Conservation (phyloP, 2,888 invertebrate species). For the Autographa gamma region DNA sequence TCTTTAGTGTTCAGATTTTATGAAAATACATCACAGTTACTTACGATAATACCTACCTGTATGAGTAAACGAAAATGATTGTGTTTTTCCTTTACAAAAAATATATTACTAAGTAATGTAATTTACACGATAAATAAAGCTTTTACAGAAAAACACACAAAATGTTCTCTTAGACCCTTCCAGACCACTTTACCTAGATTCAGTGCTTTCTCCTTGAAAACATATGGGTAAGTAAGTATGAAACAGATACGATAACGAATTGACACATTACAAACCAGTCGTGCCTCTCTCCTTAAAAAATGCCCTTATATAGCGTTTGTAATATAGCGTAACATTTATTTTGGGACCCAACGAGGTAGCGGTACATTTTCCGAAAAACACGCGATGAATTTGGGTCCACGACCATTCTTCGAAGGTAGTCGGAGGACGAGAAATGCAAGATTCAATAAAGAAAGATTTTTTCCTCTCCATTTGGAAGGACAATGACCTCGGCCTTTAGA, state of each 20-base stretch:
- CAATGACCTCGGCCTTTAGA: conserved; percentile 65
- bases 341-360: conserved; percentile 72
- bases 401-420: conserved; percentile 76
- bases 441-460: conserved; percentile 73
- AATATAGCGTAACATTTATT: conserved; percentile 75
- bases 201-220: neutral
- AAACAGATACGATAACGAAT: conserved; percentile 26
- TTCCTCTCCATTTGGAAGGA: conserved; percentile 68
- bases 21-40: too few species aligned
- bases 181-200: conserved; percentile 4
- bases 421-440: conserved; percentile 73
- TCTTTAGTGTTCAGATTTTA: too few species aligned
- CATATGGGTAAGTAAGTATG: neutral
- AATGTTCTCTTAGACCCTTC: neutral
- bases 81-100: neutral
- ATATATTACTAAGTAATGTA: neutral
- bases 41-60: too few species aligned
- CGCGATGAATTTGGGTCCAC: conserved; percentile 61
- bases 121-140: neutral
- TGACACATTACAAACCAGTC: conserved; percentile 23
- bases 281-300: conserved; percentile 34
- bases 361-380: conserved; percentile 71
- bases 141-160: neutral
- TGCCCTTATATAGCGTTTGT: conserved; percentile 52
- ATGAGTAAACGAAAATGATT: neutral